Conservation (phyloP, 2,113 vertebrate species). For the Saguinus imperator region DNA sequence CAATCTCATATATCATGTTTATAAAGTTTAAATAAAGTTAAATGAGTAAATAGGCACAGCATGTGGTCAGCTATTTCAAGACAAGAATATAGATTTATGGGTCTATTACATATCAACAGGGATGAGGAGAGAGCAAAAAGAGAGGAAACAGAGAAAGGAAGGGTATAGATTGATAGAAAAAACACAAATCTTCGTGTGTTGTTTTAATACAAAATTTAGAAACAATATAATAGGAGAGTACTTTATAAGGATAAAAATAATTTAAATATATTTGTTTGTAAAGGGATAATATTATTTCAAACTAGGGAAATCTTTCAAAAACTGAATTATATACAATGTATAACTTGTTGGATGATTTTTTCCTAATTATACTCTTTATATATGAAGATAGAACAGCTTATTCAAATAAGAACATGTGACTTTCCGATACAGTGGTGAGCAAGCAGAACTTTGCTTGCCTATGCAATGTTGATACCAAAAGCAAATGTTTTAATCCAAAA, state of each 20-base stretch:
- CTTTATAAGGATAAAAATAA: background rate
- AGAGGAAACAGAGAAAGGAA: background rate
- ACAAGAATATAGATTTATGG: background rate
- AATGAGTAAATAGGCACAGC: background rate
- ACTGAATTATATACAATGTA: background rate
- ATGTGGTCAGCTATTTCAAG: background rate
- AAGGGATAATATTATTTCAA: background rate
- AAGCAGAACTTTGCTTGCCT: background rate
- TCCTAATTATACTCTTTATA: background rate
- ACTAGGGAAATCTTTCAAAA: background rate
- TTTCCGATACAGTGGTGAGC: background rate
- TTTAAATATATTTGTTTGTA: background rate
- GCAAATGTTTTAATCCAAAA: background rate
- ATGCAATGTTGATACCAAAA: background rate
- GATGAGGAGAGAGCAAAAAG: background rate
- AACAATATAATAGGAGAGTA: background rate
- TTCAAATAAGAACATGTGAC: background rate
- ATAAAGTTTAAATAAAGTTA: background rate
- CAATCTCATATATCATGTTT: background rate
- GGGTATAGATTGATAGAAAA: background rate
- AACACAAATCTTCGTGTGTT: background rate
- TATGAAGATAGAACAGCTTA: background rate
- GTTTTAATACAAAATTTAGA: background rate
- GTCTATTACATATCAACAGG: background rate
- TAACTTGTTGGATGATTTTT: background rate